A percentile compares a stretch with the other conserved stretches of the same genome.
Conservation (phyloP, 2,888 invertebrate genomes). For the Choristoneura rosaceana region DNA sequence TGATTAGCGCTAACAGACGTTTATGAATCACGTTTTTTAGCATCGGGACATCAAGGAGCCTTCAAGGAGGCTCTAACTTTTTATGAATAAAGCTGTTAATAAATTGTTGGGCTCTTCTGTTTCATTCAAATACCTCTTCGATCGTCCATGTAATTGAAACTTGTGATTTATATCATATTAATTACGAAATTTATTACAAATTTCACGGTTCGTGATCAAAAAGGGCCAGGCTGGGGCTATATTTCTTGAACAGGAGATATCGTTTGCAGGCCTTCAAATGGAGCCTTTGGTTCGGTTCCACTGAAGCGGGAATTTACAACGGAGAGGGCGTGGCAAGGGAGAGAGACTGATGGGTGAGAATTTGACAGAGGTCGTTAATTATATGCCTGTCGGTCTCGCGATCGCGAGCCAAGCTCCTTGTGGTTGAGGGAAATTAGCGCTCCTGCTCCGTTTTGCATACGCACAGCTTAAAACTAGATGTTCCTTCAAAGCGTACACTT, state of each 20-base stretch:
- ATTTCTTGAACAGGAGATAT: constrained; percentile 45
- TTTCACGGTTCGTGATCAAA: constrained; percentile 36
- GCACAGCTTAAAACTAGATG: constrained; percentile 56
- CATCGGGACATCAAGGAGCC: too few relatives aligned
- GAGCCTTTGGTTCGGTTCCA: constrained; percentile 52
- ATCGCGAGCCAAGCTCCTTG: constrained; percentile 58
- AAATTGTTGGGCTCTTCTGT: not conserved
- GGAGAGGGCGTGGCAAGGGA: constrained; percentile 53
- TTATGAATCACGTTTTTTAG: too few relatives aligned
- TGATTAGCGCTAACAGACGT: too few relatives aligned
- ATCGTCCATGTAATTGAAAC: constrained; percentile 23
- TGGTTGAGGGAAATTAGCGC: constrained; percentile 66
- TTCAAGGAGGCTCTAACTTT: too few relatives aligned
- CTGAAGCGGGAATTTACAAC: constrained; percentile 60
- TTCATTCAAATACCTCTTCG: constrained; percentile 1
- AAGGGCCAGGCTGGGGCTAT: constrained; percentile 35
- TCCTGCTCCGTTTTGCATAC: constrained; percentile 67
- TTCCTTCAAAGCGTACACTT: not conserved
- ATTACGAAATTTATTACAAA: constrained; percentile 40
- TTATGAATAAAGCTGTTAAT: too few relatives aligned
- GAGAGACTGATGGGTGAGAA: constrained; percentile 70
- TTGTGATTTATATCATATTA: constrained; percentile 37
- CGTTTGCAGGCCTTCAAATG: constrained; percentile 51
- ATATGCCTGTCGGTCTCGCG: constrained; percentile 65
- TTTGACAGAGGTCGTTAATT: constrained; percentile 80